Evolutionary conservation across 1,140 invertebrate genomes (phyloP).

Genomic region (Triops longicaudatus): DNA sequence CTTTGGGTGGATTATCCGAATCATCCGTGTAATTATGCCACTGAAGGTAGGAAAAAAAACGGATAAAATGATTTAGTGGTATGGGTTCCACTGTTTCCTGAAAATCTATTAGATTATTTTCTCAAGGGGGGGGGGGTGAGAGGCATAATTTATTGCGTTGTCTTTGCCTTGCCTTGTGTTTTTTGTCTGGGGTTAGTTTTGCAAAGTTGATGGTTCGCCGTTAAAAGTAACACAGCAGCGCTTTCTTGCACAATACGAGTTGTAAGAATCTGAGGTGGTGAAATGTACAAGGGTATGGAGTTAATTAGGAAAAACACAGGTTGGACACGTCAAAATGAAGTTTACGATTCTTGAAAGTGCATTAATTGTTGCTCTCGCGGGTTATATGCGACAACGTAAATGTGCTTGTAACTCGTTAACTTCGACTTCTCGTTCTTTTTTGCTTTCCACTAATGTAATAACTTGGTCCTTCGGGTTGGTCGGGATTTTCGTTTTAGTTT

Average conservation of each 20-base stretch:
- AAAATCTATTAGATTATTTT: not conserved
- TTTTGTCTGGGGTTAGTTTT: not conserved
- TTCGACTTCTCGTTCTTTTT: not conserved
- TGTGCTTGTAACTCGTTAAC: not conserved
- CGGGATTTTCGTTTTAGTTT: not conserved
- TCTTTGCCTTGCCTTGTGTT: not conserved
- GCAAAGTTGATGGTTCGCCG: not conserved
- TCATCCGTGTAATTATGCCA: not conserved
- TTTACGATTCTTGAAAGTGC: not conserved
- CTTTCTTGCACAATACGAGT: not conserved
- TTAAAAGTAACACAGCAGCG: not conserved
- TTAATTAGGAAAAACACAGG: not conserved
- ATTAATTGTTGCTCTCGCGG: not conserved
- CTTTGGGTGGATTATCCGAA: not conserved
- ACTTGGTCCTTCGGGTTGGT: not conserved
- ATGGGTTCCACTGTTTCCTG: not conserved
- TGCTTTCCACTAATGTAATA: not conserved
- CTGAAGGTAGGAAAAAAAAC: not conserved
- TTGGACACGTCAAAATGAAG: not conserved
- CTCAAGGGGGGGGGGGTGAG: not conserved
- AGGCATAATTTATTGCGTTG: not conserved
- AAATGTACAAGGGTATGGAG: not conserved
- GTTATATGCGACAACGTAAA: not conserved
- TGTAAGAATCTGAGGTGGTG: not conserved
- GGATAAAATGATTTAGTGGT: not conserved